These are phyloP conservation scores for Planococcus citri DNA, from an alignment of 1,140 invertebrate species.

Conservation along the genomic window DNA sequence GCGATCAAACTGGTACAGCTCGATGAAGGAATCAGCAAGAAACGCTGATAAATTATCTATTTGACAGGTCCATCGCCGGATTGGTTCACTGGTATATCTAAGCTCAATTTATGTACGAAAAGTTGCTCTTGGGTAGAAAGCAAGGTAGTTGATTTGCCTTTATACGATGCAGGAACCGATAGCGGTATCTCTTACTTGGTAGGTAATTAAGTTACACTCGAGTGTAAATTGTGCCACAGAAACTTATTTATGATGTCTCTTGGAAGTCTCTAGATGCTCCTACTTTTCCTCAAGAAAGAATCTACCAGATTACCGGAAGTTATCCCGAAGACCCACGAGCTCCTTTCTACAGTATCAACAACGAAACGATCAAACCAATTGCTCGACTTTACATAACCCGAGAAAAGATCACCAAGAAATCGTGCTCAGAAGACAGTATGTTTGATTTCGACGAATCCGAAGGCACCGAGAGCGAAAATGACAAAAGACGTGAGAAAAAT, in stretches of 20 bases:
- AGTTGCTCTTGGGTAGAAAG: slow-evolving; percentile 80
- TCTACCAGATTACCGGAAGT: slow-evolving; percentile 73
- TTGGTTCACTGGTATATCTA: slow-evolving; percentile 86
- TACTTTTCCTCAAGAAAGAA: slow-evolving; percentile 73
- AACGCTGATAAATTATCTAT: neutral
- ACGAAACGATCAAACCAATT: slow-evolving; percentile 45
- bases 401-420: slow-evolving; percentile 24
- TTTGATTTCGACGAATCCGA: slow-evolving; percentile 34
- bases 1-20: neutral
- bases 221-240: neutral
- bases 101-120: slow-evolving; percentile 69
- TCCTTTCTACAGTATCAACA: slow-evolving; percentile 76
- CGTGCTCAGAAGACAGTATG: slow-evolving; percentile 22
- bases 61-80: slow-evolving; percentile 71
- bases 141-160: slow-evolving; percentile 70
- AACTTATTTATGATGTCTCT: slow-evolving; percentile 17
- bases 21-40: neutral
- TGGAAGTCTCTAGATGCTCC: slow-evolving; percentile 78
- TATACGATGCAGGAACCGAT: slow-evolving; percentile 91
- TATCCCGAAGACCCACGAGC: slow-evolving; percentile 75
- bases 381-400: slow-evolving; percentile 23
- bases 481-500: slow-evolving; percentile 48
- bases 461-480: slow-evolving; percentile 54
- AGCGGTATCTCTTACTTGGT: slow-evolving; percentile 86
- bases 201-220: slow-evolving; percentile 25